Conservation (phyloP, 2,888 invertebrate species). For the Hedya salicella region DNA sequence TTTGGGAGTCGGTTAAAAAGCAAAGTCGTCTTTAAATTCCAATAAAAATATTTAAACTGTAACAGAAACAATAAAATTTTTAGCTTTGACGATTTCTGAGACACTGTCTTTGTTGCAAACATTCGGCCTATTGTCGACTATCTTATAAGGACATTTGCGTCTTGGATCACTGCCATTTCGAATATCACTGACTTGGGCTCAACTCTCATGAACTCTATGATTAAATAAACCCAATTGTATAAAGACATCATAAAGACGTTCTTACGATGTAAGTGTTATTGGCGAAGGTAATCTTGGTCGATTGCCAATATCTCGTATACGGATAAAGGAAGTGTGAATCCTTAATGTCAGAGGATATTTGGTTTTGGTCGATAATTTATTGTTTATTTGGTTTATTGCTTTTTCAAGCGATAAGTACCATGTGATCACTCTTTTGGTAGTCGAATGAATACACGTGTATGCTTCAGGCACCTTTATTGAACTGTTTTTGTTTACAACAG, state of each 20-base stretch:
- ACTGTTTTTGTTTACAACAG: not conserved
- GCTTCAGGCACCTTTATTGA: not conserved
- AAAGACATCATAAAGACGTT: constrained; percentile 33
- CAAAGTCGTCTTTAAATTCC: too few species aligned
- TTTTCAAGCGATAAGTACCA: not conserved
- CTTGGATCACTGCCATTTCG: constrained; percentile 37
- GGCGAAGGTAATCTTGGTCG: constrained; percentile 31
- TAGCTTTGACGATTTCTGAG: too few species aligned
- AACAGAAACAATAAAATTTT: too few species aligned
- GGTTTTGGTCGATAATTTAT: constrained; percentile 9
- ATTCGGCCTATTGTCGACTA: constrained; percentile 7
- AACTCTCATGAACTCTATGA: constrained; percentile 32
- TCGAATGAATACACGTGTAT: not conserved
- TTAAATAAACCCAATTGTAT: constrained; percentile 35
- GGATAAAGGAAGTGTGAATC: constrained; percentile 20
- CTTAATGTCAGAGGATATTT: constrained; percentile 11
- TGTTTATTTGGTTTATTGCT: constrained; percentile 7
- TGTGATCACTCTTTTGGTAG: not conserved
- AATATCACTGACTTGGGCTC: constrained; percentile 26
- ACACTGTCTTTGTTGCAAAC: constrained; percentile 15
- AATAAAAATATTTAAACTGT: too few species aligned
- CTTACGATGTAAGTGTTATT: constrained; percentile 36
- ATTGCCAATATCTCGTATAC: constrained; percentile 30
- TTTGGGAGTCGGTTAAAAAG: too few species aligned
- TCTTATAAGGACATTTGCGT: constrained; percentile 32